Evolutionary conservation across 2,113 vertebrate species (phyloP).

Genomic region (Cheilinus undulatus): DNA sequence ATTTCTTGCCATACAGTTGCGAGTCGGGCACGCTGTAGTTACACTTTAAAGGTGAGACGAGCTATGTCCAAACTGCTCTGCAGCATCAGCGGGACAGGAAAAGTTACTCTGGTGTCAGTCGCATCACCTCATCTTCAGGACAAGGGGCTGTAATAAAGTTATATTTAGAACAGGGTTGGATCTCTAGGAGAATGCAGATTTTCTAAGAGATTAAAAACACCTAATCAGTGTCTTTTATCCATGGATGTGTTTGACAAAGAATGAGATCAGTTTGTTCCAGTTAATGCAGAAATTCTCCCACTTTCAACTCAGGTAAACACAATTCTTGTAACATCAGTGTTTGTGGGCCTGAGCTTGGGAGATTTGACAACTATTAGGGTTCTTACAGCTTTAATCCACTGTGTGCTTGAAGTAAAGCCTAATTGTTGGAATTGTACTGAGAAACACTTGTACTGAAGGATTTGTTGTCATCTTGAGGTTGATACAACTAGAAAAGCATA

Average conservation of each 20-base stretch:
- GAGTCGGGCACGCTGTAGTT: slow-evolving; percentile 26
- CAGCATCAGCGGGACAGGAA: slow-evolving; percentile 18
- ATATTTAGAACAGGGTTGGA: neutral
- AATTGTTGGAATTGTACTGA: neutral
- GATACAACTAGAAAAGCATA: too few relatives aligned
- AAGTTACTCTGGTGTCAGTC: neutral
- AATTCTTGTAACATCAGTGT: neutral
- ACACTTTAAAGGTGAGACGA: slow-evolving; percentile 44
- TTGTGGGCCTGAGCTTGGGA: neutral
- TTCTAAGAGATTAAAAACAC: too few relatives aligned
- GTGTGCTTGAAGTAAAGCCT: neutral
- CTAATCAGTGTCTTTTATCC: neutral
- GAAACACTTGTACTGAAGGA: neutral
- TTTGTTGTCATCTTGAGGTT: neutral
- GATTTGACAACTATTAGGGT: neutral
- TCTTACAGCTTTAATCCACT: neutral
- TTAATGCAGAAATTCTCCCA: neutral
- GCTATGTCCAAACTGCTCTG: slow-evolving; percentile 35
- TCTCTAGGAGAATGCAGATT: neutral
- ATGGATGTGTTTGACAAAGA: neutral
- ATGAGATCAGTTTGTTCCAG: neutral
- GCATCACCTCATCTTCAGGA: slow-evolving; percentile 3
- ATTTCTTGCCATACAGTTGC: slow-evolving; percentile 31
- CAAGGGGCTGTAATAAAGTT: neutral
- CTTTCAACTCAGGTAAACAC: neutral